phyloP scores from a whole-genome alignment of 2,888 invertebrate species.

The Lycophotia porphyrea region DNA sequence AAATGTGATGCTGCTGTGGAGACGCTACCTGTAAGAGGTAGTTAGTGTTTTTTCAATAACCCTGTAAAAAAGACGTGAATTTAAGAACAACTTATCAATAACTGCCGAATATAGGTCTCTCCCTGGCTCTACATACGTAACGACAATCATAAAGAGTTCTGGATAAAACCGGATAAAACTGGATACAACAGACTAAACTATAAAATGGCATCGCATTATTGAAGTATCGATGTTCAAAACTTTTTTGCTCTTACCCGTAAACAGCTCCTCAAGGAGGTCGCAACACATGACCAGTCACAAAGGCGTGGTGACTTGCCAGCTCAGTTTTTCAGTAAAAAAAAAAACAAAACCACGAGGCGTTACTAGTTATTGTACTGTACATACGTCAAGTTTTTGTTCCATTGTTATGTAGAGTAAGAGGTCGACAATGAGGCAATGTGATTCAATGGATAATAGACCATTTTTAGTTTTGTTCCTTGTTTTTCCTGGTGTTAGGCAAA shows the following conservation, averaged over 20 bases:
- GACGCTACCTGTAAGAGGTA: no score
- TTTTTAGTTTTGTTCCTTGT: constrained; percentile 44
- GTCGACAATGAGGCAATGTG: constrained; percentile 56
- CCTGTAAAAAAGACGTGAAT: no score
- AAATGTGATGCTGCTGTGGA: no score
- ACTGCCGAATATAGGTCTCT: no score
- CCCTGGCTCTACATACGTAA: no score
- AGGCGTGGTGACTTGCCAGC: constrained; percentile 29
- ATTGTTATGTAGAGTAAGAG: constrained; percentile 63
- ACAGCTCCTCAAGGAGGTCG: constrained; percentile 25
- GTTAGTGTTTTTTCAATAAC: no score
- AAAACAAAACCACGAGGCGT: constrained; percentile 13
- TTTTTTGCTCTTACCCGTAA: constrained; percentile 4
- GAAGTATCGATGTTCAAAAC: neutral
- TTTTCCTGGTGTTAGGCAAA: constrained; percentile 50
- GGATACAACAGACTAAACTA: no score
- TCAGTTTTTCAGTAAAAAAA: constrained; percentile 44
- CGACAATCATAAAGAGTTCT: no score
- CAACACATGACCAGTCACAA: constrained; percentile 24
- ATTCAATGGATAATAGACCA: constrained; percentile 54
- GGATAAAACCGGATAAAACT: no score
- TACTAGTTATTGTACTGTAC: constrained; percentile 20
- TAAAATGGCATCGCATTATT: neutral
- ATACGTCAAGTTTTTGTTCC: constrained; percentile 50
- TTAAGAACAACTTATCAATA: no score